Base-by-base conservation (phyloP, 53 echinoderm and acorn worm genomes). In the Patiria pectinifera region DNA sequence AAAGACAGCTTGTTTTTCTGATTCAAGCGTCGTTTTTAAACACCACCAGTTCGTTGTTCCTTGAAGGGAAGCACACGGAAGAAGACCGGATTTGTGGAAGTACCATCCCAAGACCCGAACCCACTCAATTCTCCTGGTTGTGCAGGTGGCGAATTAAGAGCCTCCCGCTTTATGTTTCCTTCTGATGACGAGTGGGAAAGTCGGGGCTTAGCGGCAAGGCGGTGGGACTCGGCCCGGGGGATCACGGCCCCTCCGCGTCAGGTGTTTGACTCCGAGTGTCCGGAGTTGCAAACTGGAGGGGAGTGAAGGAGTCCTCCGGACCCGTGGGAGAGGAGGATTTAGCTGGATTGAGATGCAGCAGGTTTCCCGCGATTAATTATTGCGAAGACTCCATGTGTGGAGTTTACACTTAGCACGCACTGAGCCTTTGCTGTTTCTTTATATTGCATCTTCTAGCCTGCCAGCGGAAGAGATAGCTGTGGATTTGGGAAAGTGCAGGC, bases 61-160 rank as follows among this genome's bases (percentile, higher is more conserved):
- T 43, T 3, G 5, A 45, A 79, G 45, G 80, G 48, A 79, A 79
- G 47, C 4, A 46, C 4, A 79, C 80, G 45, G 80, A 47, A 79
- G 45, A 79, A 45, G 45, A 47, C 45, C 48, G 80, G 80, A 79
- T 79, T 79, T 79, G 48, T 46, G 6, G 24, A 21, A 23, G 60
- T 59, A 6, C 83, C 10, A 5, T 23, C 7, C 23, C 9, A 48
- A 86, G 47, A 62, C n/a, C 75, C 15, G 48, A 5, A 74, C 74
- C 86, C 58, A 58, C 86, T 48, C 86, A 48, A 66, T 18, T 71
- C 75, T 48, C 45, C 58, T 45, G 19, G 47, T 53, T 70, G 49
- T 58, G 86, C 86, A 86, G 86, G 86, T 86, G 86, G 86, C 75
- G 74, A 71, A 23, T 49, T 75, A 72, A 86, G 75, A 86, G 72